A percentile compares a stretch with the other conserved stretches of the same genome.
Conservation (phyloP, 2,113 vertebrate genomes). For the Neogale vison region DNA sequence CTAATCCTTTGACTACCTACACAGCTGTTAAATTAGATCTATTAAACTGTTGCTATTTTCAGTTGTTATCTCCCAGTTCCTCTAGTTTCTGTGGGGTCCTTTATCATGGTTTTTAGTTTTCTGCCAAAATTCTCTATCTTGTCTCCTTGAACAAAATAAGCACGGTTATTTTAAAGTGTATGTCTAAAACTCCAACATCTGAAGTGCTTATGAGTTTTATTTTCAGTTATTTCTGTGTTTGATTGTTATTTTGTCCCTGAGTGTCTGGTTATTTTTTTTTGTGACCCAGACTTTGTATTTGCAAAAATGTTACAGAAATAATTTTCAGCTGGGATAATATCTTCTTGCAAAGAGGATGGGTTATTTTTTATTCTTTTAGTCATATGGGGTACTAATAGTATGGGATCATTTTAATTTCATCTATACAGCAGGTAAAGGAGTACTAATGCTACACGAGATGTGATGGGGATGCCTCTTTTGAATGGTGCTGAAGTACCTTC, state of each 20-base stretch:
- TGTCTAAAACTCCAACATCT: neutral
- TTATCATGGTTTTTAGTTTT: neutral
- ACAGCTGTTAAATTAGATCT: neutral
- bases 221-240: constrained; percentile 35
- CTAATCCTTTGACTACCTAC: neutral
- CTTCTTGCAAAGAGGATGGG: neutral
- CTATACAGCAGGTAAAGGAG: neutral
- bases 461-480: neutral
- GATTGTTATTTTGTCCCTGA: constrained; percentile 20
- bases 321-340: constrained; percentile 32
- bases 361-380: neutral
- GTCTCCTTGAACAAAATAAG: constrained; percentile 24
- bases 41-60: constrained; percentile 8
- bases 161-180: constrained; percentile 11
- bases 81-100: neutral
- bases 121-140: neutral
- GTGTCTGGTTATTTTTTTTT: constrained; percentile 6
- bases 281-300: neutral
- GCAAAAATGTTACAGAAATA: neutral
- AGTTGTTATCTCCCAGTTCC: neutral
- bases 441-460: neutral
- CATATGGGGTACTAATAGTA: neutral
- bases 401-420: constrained; percentile 22
- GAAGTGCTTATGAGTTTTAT: constrained; percentile 3
- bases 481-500: neutral